Evolutionary conservation across 2,888 invertebrate species (phyloP).

Genomic region (Campoplex nolae): DNA sequence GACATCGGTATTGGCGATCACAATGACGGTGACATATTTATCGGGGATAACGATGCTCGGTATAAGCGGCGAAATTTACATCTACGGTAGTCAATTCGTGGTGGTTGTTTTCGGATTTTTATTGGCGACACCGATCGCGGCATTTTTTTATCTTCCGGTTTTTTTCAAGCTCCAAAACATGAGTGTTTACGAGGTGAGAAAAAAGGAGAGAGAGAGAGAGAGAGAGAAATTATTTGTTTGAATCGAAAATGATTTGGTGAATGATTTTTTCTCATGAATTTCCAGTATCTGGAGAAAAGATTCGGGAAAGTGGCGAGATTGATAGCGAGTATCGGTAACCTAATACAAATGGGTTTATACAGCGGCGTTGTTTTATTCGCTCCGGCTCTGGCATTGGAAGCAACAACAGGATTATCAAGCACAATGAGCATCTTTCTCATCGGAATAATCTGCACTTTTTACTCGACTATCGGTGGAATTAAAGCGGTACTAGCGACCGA

Average conservation of each 20-base stretch:
- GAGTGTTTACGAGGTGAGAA: constrained; percentile 93
- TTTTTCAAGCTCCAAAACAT: constrained; percentile 93
- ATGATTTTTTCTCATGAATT: constrained; percentile 62
- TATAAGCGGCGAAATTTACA: constrained; percentile 94
- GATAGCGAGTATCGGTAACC: constrained; percentile 86
- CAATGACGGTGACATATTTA: constrained; percentile 97
- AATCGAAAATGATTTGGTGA: background rate
- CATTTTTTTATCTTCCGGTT: constrained; percentile 92
- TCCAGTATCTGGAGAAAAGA: constrained; percentile 87
- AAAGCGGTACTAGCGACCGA: constrained; percentile 96
- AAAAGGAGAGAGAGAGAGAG: background rate
- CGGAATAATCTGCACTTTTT: constrained; percentile 92
- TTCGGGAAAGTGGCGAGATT: constrained; percentile 86
- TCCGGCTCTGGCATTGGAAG: constrained; percentile 87
- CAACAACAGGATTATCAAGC: constrained; percentile 85
- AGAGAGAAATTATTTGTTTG: background rate
- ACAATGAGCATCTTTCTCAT: constrained; percentile 84
- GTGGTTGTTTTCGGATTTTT: constrained; percentile 91
- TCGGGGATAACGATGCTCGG: constrained; percentile 95
- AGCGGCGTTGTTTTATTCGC: constrained; percentile 88
- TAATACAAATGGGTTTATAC: constrained; percentile 86
- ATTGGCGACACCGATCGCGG: constrained; percentile 91
- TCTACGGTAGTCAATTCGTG: constrained; percentile 93
- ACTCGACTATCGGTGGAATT: constrained; percentile 95
- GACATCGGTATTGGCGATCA: constrained; percentile 92